Evolutionary conservation across 2,888 invertebrate species (phyloP).

Genomic region (Pterobdella sp.): DNA sequence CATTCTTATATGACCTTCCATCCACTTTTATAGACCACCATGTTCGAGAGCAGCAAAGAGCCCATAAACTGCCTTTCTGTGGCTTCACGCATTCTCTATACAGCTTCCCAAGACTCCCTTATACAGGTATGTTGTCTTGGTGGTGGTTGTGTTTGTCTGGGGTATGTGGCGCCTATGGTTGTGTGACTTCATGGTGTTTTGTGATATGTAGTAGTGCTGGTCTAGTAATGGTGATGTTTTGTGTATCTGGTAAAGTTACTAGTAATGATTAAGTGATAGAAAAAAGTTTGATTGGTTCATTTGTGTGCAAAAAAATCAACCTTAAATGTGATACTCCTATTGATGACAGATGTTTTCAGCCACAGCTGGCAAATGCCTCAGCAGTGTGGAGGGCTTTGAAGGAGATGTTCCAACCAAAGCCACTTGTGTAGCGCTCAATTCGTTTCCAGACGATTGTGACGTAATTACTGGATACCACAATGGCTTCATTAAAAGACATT

Average conservation of each 20-base stretch:
- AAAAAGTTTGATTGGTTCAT: too few relatives aligned
- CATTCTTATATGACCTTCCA: too few relatives aligned
- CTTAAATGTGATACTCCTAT: too few relatives aligned
- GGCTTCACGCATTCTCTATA: slow-evolving; percentile 46
- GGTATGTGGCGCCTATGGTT: too few relatives aligned
- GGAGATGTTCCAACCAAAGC: slow-evolving; percentile 34
- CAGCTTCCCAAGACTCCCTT: slow-evolving; percentile 45
- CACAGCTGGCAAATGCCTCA: slow-evolving; percentile 43
- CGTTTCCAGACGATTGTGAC: slow-evolving; percentile 41
- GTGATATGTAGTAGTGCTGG: too few relatives aligned
- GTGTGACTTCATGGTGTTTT: too few relatives aligned
- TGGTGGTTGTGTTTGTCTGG: too few relatives aligned
- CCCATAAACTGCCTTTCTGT: slow-evolving; percentile 48
- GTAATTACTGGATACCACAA: slow-evolving; percentile 47
- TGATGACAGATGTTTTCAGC: slow-evolving; percentile 47
- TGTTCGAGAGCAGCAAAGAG: slow-evolving; percentile 44
- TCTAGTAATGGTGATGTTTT: too few relatives aligned
- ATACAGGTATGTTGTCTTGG: not conserved
- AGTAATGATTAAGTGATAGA: too few relatives aligned
- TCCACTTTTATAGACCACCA: slow-evolving; percentile 43
- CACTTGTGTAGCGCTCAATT: slow-evolving; percentile 39
- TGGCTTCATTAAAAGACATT: slow-evolving; percentile 43
- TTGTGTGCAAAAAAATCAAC: too few relatives aligned
- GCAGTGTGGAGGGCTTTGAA: slow-evolving; percentile 34
- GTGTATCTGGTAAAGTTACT: too few relatives aligned